phyloP scores from a whole-genome alignment of 2,113 vertebrate species.

The Brienomyrus longianalis region DNA sequence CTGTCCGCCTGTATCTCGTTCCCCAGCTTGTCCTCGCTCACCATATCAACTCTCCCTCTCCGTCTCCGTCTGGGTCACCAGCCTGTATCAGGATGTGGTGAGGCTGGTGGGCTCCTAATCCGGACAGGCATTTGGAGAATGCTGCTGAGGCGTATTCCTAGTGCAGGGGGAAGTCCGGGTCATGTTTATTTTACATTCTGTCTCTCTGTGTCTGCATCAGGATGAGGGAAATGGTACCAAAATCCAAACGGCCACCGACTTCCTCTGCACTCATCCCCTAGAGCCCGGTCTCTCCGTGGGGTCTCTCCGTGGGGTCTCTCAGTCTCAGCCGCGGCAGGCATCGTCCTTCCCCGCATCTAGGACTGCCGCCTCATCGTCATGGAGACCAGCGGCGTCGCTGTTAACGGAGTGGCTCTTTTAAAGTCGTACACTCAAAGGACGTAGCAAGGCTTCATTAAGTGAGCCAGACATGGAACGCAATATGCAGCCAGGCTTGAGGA shows the following conservation, averaged over 20 bases:
- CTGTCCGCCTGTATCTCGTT: neutral
- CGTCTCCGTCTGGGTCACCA: conserved; percentile 23
- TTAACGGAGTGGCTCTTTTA: neutral
- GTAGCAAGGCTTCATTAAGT: neutral
- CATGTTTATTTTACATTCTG: conserved; percentile 65
- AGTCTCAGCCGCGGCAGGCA: neutral
- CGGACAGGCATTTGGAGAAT: conserved; percentile 53
- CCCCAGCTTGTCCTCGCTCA: neutral
- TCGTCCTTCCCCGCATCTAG: neutral
- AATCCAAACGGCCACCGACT: neutral
- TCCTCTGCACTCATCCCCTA: neutral
- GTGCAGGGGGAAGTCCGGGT: conserved; percentile 44
- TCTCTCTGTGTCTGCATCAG: conserved; percentile 52
- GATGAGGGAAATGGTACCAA: conserved; percentile 48
- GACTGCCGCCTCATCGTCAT: neutral
- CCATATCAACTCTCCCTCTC: neutral
- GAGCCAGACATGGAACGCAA: neutral
- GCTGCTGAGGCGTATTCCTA: conserved; percentile 47
- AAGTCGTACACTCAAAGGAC: neutral
- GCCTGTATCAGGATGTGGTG: conserved; percentile 56
- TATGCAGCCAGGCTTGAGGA: neutral
- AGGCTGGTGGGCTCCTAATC: conserved; percentile 46
- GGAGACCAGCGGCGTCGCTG: neutral
- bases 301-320: neutral
- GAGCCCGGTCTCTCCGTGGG: neutral